Evolutionary conservation across 2,888 invertebrate species (phyloP), one percentile per base, ranked within the genome.

Genomic region (Leucozona laternaria): DNA sequence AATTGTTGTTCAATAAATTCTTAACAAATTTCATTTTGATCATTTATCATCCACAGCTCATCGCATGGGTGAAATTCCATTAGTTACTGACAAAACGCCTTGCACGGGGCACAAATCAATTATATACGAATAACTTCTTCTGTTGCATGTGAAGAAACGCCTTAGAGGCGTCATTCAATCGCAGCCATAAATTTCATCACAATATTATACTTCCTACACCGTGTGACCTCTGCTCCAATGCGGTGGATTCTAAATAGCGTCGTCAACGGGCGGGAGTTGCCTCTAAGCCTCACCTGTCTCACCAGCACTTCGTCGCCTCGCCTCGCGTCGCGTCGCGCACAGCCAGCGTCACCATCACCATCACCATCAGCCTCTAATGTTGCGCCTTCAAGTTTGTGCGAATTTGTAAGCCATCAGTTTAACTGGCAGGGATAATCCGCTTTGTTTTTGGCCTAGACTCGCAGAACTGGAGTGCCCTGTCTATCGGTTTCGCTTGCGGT

Each of bases 81-180:
- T 85, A 81, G 73, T 81, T 71, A 77, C 85, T 80, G 85, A 80
- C 85, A 85, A 77, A 85, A 80, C 60, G 77, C 85, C 77, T 81
- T 73, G 62, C 73, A 78, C 77, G 57, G 85, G 37, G 55, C 85
- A 85, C 85, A 85, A 85, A 85, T 85, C 85, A 85, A 80, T 85
- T 85, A 43, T 85, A 43, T 62, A 77, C 17, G 66, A 66, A 66
- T 66, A 48, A 34, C 57, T 81, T 73, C 73, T 68, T 31, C 68
- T 45, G 77, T 73, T 62, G 76, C 77, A 80, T 68, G 76, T 68
- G 76, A 77, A 73, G 85, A 68, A 77, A 79, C 75, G 58, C 75
- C 79, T 84, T 22, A 71, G 58, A 53, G 84, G 85, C 81, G 85
- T 85, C 81, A 85, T 77, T 85, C 85, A 77, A 85, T 85, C 81